Percentiles rank a stretch among this genome's conserved stretches.
phyloP scores from a whole-genome alignment of 2,888 invertebrate species.

The Stenodema calcarata region DNA sequence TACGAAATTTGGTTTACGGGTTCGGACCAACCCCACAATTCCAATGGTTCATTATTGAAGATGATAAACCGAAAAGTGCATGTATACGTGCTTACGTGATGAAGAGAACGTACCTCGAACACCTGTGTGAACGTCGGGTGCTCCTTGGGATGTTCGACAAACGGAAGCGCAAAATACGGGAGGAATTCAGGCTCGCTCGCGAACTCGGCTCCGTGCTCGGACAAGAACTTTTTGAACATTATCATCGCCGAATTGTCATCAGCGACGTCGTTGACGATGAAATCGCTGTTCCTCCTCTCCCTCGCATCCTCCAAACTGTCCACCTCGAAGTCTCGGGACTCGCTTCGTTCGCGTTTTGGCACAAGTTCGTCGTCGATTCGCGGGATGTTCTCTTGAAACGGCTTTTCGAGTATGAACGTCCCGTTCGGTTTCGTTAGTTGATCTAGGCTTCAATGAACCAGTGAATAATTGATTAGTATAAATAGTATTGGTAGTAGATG shows the following conservation, averaged over 20 bases:
- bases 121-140: conserved; percentile 66
- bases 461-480: too few species aligned
- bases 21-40: too few species aligned
- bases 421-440: conserved; percentile 23
- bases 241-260: conserved; percentile 58
- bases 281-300: conserved; percentile 15
- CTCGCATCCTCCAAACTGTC: conserved; percentile 36
- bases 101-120: conserved; percentile 62
- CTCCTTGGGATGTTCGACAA: conserved; percentile 64
- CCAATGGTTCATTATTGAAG: too few species aligned
- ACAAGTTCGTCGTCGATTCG: conserved; percentile 24
- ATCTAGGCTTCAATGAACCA: neutral
- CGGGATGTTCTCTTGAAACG: conserved; percentile 20
- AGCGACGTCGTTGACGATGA: neutral
- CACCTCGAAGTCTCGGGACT: conserved; percentile 32
- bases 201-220: conserved; percentile 63
- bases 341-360: conserved; percentile 33
- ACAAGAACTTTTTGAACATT: conserved; percentile 61
- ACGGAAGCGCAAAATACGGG: conserved; percentile 67
- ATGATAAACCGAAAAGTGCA: too few species aligned
- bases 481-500: too few species aligned
- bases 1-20: too few species aligned
- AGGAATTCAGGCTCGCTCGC: conserved; percentile 65
- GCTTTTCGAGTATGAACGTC: conserved; percentile 39
- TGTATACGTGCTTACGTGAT: too few species aligned